These are phyloP conservation scores for Lysiphlebus fabarum DNA, from an alignment of 1,140 invertebrate genomes.

Conservation along the genomic window DNA sequence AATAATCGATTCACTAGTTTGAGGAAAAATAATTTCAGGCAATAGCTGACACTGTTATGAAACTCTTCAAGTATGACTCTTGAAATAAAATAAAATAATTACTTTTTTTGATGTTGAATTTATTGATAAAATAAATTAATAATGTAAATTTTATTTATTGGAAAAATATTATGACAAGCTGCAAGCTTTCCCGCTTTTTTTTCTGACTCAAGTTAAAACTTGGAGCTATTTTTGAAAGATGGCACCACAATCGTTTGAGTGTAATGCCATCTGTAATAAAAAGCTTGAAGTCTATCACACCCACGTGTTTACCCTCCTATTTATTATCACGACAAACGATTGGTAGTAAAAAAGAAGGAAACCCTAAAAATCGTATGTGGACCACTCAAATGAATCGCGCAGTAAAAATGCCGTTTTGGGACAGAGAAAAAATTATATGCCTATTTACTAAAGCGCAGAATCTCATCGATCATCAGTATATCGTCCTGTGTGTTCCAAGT, in stretches of 20 bases:
- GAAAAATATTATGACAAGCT: neutral
- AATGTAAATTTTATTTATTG: too few species aligned
- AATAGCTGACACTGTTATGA: too few species aligned
- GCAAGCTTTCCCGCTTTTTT: slow-evolving; percentile 22
- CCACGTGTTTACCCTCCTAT: slow-evolving; percentile 46
- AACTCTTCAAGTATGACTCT: too few species aligned
- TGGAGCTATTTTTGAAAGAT: slow-evolving; percentile 31
- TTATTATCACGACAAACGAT: slow-evolving; percentile 1
- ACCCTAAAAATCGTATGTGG: slow-evolving; percentile 27
- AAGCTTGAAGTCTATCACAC: slow-evolving; percentile 28
- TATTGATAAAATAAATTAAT: too few species aligned
- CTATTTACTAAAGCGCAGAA: slow-evolving; percentile 51
- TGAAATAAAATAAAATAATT: too few species aligned
- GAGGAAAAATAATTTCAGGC: too few species aligned
- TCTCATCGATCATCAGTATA: slow-evolving; percentile 54
- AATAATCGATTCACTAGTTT: too few species aligned
- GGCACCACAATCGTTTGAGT: slow-evolving; percentile 23
- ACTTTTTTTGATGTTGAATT: too few species aligned
- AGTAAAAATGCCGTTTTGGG: neutral
- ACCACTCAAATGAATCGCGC: slow-evolving; percentile 26
- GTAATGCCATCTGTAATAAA: slow-evolving; percentile 39
- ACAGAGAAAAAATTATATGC: slow-evolving; percentile 20
- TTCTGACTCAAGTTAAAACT: slow-evolving; percentile 21
- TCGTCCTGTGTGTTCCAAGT: slow-evolving; percentile 49
- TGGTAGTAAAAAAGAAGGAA: slow-evolving; percentile 21